Evolutionary conservation across 2,797 vertebrate species (phyloP), one percentile per base, ranked within the genome.

Genomic region (Rhadinocentrus ornatus): DNA sequence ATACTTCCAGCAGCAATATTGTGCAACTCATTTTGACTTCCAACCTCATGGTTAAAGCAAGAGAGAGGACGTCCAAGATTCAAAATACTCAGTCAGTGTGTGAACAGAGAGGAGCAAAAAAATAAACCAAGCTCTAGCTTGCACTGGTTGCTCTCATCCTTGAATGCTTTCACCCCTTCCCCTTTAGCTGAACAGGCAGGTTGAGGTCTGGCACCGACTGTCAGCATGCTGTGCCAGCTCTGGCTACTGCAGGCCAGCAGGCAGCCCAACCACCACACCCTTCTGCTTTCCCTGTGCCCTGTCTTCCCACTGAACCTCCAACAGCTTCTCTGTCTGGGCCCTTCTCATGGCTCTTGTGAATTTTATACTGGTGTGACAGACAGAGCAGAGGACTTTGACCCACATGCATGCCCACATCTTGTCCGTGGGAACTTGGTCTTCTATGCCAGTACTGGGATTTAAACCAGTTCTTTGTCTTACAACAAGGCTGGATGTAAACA

Each of bases 211-310:
- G 92, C 91, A 59, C 77, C 73, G 35, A 80, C 71, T 89, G 90
- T 93, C 92, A 91, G 93, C 91, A 93, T 69, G 71, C 78, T 71
- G 88, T 91, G 90, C 89, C 93, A 94, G 88, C 90, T 79, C 81
- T 24, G 82, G 86, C 84, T 75, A 76, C 87, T 46, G 78, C 5
- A 81, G 83, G 85, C 84, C 86, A 82, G 82, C 75, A 72, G 78
- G 82, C 84, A 80, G 83, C 84, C 78, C 75, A 74, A 48, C 66
- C 80, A 82, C 91, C 90, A 90, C 91, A 83, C 86, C 89, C 84
- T 87, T 55, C 84, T 81, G 55, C 79, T 79, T 81, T 65, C 65
- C 75, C 66, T 37, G 32, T 74, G 64, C 71, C 69, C 68, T 69
- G 46, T 75, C 78, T 86, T 90, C 89, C 85, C 90, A 90, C 87